Percentiles rank a stretch among this genome's conserved stretches.
These are phyloP conservation scores for Selene dorsalis DNA, from an alignment of 2,797 vertebrate species.

Conservation along the genomic window DNA sequence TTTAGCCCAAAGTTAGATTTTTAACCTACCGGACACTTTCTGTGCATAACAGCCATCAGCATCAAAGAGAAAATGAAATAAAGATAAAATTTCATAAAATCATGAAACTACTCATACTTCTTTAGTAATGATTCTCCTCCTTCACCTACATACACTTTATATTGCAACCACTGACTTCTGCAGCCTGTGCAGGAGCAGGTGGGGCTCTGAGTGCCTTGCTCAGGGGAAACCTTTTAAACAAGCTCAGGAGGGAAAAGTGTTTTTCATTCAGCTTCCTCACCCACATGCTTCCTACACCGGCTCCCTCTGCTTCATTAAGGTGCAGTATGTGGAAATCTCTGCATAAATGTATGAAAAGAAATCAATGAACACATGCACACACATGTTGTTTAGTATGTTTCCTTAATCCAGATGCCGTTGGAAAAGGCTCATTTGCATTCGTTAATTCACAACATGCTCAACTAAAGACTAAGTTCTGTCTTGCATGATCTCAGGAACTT, in stretches of 20 bases:
- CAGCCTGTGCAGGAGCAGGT: background rate
- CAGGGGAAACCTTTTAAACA: conserved; percentile 1
- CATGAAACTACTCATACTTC: background rate
- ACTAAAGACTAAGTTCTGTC: background rate
- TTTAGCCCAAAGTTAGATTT: background rate
- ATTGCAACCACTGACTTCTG: background rate
- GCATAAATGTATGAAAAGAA: background rate
- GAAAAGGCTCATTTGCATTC: background rate
- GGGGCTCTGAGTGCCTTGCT: conserved; percentile 24
- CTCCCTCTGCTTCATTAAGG: background rate
- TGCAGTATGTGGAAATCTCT: background rate
- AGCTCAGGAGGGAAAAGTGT: background rate
- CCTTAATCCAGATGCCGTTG: background rate
- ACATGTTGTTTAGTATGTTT: background rate
- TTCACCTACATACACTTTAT: background rate
- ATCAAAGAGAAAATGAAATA: background rate
- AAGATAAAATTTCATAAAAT: background rate
- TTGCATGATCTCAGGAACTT: background rate
- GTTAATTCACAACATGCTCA: background rate
- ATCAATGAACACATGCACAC: background rate
- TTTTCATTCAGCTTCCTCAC: background rate
- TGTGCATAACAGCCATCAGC: background rate
- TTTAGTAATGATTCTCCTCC: background rate
- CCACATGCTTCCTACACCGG: background rate
- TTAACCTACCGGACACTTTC: background rate